phyloP scores from a whole-genome alignment of 1,140 invertebrate species.

The Drosophila repletoides region DNA sequence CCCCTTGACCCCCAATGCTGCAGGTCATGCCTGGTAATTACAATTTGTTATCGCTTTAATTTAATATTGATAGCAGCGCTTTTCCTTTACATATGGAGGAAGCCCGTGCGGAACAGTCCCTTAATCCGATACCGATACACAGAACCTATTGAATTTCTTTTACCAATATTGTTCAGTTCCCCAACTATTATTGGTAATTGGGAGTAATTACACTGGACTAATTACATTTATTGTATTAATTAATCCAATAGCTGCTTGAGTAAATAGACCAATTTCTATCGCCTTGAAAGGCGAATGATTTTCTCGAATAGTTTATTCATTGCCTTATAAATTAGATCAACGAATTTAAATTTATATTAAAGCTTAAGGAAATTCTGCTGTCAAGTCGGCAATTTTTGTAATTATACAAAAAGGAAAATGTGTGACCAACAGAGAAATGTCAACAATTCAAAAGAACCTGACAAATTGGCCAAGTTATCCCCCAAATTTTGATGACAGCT shows the following conservation, averaged over 20 bases:
- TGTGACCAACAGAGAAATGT: background rate
- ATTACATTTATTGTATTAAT: background rate
- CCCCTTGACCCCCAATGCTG: constrained; percentile 4
- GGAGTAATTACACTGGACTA: too few species aligned
- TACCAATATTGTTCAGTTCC: too few species aligned
- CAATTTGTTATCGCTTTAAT: constrained; percentile 57
- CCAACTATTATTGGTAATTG: too few species aligned
- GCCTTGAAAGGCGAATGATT: too few species aligned
- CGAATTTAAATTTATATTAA: too few species aligned
- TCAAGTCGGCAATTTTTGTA: too few species aligned
- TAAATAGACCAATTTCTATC: too few species aligned
- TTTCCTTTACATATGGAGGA: background rate
- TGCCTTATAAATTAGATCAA: too few species aligned
- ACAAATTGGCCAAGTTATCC: background rate
- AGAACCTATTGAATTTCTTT: constrained; percentile 17
- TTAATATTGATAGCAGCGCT: constrained; percentile 34
- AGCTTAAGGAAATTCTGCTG: too few species aligned
- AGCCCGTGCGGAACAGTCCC: background rate
- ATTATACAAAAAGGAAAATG: background rate
- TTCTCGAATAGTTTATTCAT: too few species aligned
- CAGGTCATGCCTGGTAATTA: constrained; percentile 31
- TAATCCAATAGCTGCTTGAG: too few species aligned
- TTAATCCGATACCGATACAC: too few species aligned
- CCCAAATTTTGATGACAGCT: constrained; percentile 26
- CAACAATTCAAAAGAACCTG: background rate